phyloP scores from a whole-genome alignment of 2,888 invertebrate genomes.

The Priocnemis perturbator region DNA sequence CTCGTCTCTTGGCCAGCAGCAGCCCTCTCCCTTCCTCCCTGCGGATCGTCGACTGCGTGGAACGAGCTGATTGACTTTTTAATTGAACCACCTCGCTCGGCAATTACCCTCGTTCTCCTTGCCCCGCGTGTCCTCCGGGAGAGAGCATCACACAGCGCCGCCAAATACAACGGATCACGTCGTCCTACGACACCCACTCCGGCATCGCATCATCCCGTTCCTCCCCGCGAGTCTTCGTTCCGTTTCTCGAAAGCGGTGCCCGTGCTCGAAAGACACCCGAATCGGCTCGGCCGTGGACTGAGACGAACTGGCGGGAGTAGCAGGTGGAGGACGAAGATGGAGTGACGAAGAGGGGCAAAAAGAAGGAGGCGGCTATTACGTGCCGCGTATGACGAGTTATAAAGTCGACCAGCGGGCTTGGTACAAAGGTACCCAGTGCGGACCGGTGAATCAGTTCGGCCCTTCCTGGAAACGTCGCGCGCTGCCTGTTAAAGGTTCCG shows the following conservation, averaged over 20 bases:
- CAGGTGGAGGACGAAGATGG: constrained; percentile 9
- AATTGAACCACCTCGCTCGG: constrained; percentile 69
- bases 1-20: constrained; percentile 5
- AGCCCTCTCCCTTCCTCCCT: constrained; percentile 14
- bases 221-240: not conserved
- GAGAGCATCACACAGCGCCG: not conserved
- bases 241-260: no score
- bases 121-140: constrained; percentile 17
- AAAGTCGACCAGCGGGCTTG: constrained; percentile 13
- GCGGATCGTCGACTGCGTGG: constrained; percentile 30
- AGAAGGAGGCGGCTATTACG: constrained; percentile 11
- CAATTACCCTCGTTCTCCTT: constrained; percentile 63
- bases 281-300: not conserved
- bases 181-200: not conserved
- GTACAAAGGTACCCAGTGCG: constrained; percentile 8
- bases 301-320: constrained; percentile 17
- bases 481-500: not conserved
- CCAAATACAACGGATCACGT: not conserved
- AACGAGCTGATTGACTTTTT: constrained; percentile 73
- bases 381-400: constrained; percentile 25
- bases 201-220: not conserved
- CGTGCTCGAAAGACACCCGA: no score
- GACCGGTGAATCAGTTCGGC: constrained; percentile 10
- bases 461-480: constrained; percentile 32
- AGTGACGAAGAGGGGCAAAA: not conserved